These are phyloP conservation scores for Hydrozoanthus tunicans DNA, from an alignment of 64 coral and sea anemone genomes.

Conservation along the genomic window DNA sequence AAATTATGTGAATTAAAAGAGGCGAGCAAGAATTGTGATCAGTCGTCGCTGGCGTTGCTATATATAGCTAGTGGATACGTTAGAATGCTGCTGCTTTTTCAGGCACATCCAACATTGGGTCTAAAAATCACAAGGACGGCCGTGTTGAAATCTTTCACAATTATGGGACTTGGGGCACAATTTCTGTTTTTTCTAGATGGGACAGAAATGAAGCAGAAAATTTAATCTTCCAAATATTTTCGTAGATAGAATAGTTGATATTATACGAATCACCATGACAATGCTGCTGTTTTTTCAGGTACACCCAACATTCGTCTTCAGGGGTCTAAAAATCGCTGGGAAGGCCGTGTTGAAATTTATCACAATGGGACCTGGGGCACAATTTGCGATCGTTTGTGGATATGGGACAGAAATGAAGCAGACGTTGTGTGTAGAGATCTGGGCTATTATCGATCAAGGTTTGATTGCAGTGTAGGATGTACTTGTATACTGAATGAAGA, in stretches of 20 bases:
- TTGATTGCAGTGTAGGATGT: not conserved
- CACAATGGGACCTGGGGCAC: constrained; percentile 44
- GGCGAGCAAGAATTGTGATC: no score
- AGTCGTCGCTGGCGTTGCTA: no score
- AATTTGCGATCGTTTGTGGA: not conserved
- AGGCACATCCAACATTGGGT: not conserved
- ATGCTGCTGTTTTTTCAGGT: not conserved
- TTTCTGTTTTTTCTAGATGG: not conserved
- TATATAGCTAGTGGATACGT: no score
- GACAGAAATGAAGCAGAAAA: not conserved
- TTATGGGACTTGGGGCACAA: no score
- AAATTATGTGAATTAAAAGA: no score
- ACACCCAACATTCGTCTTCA: not conserved
- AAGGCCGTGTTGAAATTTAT: constrained; percentile 11
- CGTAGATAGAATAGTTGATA: no score
- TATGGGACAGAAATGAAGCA: not conserved
- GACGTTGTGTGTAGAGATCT: constrained; percentile 24
- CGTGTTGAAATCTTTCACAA: no score
- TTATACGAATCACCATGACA: no score
- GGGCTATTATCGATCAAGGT: constrained; percentile 11
- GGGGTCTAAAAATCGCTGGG: not conserved
- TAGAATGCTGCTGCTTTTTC: not conserved
- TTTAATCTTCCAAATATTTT: no score
- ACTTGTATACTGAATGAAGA: not conserved
- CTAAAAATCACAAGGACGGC: not conserved